phyloP scores from a whole-genome alignment of 2,888 invertebrate species.

The Scaeva pyrastri region DNA sequence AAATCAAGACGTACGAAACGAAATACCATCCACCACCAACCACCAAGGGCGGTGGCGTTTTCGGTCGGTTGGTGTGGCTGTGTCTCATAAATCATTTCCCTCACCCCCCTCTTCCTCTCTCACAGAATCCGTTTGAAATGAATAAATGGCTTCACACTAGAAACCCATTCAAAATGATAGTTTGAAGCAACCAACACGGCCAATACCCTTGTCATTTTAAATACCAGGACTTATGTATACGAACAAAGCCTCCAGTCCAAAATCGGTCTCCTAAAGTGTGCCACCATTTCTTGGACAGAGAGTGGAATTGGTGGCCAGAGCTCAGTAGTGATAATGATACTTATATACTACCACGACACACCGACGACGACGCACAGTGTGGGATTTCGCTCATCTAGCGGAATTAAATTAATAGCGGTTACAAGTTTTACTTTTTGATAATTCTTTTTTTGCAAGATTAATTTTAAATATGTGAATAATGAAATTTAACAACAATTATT shows the following conservation, averaged over 20 bases:
- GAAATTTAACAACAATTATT: too few species aligned
- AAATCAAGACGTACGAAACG: neutral
- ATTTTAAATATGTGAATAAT: too few species aligned
- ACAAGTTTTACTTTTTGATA: too few species aligned
- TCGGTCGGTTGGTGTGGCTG: neutral
- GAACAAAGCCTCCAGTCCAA: neutral
- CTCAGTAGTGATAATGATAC: too few species aligned
- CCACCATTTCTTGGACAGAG: conserved; percentile 5
- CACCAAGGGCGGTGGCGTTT: too few species aligned
- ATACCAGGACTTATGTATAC: conserved; percentile 11
- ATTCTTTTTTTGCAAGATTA: too few species aligned
- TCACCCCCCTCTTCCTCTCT: too few species aligned
- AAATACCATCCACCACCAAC: neutral
- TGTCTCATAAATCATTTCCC: conserved; percentile 48
- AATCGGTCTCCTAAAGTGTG: conserved; percentile 32
- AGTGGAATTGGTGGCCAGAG: neutral
- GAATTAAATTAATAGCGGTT: too few species aligned
- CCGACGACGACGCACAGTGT: too few species aligned
- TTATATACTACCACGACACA: too few species aligned
- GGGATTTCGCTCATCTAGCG: too few species aligned
- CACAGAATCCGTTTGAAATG: conserved; percentile 38
- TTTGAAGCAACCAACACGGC: conserved; percentile 9
- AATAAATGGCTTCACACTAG: conserved; percentile 44
- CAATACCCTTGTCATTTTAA: conserved; percentile 39
- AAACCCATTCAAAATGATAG: conserved; percentile 49